Conservation (phyloP, 64 coral and sea anemone species). For the Actinia equina region DNA sequence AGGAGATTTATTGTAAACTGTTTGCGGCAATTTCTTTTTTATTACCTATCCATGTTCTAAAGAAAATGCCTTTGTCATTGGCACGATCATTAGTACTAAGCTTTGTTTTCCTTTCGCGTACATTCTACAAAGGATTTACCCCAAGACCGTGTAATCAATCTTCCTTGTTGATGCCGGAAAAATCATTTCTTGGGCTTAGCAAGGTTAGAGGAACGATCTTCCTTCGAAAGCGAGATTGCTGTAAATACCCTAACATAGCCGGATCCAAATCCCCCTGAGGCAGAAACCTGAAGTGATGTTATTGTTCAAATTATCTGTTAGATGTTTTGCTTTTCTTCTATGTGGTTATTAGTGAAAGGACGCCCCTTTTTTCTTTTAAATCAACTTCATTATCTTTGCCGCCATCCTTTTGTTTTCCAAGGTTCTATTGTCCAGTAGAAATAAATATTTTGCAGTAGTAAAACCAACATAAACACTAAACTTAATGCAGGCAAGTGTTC, state of each 20-base stretch:
- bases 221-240: background rate
- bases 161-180: background rate
- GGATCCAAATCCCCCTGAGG: background rate
- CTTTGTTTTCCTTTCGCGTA: background rate
- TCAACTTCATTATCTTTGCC: constrained; percentile 16
- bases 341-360: constrained; percentile 24
- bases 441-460: constrained; percentile 5
- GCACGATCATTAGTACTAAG: constrained; percentile 10
- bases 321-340: constrained; percentile 1
- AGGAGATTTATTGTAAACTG: constrained; percentile 30
- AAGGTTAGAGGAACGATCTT: background rate
- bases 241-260: background rate
- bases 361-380: constrained; percentile 25
- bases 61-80: constrained; percentile 40
- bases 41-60: constrained; percentile 46
- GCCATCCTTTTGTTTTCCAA: constrained; percentile 13
- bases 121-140: background rate
- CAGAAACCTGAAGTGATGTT: background rate
- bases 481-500: background rate
- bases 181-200: background rate
- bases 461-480: background rate
- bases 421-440: background rate
- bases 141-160: constrained; percentile 10
- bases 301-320: constrained; percentile 9
- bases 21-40: constrained; percentile 55